Evolutionary conservation across 2,888 invertebrate species (phyloP), one percentile per base, ranked within the genome.

Genomic region (Mamestra brassicae): DNA sequence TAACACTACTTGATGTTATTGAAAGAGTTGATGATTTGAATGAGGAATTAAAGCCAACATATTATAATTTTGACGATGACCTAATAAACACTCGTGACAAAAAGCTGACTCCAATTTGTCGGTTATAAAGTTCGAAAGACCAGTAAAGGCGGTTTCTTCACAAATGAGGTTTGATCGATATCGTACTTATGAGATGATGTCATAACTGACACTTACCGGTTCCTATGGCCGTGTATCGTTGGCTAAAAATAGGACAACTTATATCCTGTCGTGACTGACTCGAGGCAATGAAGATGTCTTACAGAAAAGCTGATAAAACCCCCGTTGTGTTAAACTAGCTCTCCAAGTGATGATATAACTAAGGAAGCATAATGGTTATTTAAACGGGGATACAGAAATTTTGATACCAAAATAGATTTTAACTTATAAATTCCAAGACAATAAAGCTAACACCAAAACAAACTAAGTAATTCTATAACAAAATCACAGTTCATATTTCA

Each of bases 91-190:
- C 10, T 36, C 47, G 1, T 47, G 1, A 45, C 34, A 47, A 61
- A 64, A 65, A 52, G 6, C 11, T 8, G 1, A 26, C 45, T 52
- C 26, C 13, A 13, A 55, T 76, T 60, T 68, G 67, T 55, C 78
- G 38, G 83, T 74, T 70, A 67, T 50, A 70, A 82, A 80, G 13
- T 36, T 69, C 15, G 5, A 36, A 45, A 76, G 72, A 84, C 82
- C 81, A 71, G 81, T 84, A 80, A 54, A 60, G 55, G 70, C 82
- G 73, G 82, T 80, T 82, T 65, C 34, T 62, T 67, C 63, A 74
- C n/a, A 78, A 74, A 74, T 61, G 52, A 54, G 70, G 42, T 76
- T 76, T 82, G 81, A 83, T 82, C 80, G 58, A 80, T 72, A 66
- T 58, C 55, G 47, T 76, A 38, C 52, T 68, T 63, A 52, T 26